phyloP scores from a whole-genome alignment of 2,113 vertebrate genomes.

The Toxotes jaculatrix region DNA sequence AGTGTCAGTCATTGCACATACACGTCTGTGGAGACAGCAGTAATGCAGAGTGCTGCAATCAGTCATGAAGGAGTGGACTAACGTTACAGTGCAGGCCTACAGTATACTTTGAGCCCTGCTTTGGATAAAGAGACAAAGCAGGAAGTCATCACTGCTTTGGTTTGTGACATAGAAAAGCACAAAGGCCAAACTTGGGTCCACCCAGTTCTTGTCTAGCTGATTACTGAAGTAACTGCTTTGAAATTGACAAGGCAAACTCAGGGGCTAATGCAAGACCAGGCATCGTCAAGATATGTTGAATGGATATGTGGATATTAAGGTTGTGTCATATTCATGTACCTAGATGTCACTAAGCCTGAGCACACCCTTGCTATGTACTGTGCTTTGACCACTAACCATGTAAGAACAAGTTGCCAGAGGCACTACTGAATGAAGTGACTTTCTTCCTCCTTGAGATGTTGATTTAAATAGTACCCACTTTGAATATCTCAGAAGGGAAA shows the following conservation, averaged over 20 bases:
- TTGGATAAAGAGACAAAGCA: neutral
- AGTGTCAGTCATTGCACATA: neutral
- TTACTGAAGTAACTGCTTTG: neutral
- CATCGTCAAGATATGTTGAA: neutral
- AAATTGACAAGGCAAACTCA: neutral
- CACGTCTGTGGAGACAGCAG: neutral
- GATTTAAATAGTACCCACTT: no score
- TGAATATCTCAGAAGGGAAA: neutral
- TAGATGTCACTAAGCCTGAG: neutral
- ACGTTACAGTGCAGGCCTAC: neutral
- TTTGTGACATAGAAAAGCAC: constrained; percentile 1
- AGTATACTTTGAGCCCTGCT: neutral
- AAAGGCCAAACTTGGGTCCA: neutral
- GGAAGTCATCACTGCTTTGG: neutral
- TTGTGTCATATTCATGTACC: neutral
- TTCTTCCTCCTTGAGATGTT: neutral
- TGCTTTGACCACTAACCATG: neutral
- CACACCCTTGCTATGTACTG: neutral
- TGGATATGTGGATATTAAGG: no score
- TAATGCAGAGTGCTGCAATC: neutral
- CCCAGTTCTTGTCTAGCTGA: neutral
- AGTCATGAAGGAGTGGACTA: neutral
- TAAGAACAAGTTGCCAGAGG: neutral
- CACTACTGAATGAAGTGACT: neutral
- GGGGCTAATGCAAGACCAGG: neutral